A percentile compares a stretch with the other conserved stretches of the same genome.
Conservation (phyloP, 2,888 invertebrate species). For the Trypoxylon attenuatum region DNA sequence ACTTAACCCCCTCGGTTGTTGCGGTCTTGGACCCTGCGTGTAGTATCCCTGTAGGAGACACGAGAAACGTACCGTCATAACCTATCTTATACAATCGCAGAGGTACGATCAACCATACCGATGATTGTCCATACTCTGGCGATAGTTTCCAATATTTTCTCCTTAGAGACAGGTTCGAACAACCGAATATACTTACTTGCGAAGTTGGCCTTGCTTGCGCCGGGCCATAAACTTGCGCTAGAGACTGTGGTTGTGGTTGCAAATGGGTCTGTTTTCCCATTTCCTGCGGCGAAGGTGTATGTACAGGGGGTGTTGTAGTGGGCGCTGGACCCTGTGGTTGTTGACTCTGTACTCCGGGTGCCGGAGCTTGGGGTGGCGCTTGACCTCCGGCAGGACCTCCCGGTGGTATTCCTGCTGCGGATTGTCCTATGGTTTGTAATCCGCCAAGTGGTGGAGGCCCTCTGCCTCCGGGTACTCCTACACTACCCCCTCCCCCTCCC, state of each 20-base stretch:
- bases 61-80: background rate
- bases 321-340: slow-evolving; percentile 67
- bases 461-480: slow-evolving; percentile 70
- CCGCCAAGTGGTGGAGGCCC: slow-evolving; percentile 67
- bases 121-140: background rate
- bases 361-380: slow-evolving; percentile 59
- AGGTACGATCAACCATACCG: too few species aligned
- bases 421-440: slow-evolving; percentile 68
- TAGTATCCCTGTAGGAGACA: slow-evolving; percentile 62
- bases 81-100: too few species aligned
- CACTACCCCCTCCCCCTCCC: slow-evolving; percentile 69
- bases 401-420: slow-evolving; percentile 66
- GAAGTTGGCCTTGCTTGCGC: slow-evolving; percentile 61
- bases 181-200: slow-evolving; percentile 65
- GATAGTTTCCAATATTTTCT: background rate
- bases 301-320: slow-evolving; percentile 67
- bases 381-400: slow-evolving; percentile 64
- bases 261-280: slow-evolving; percentile 71
- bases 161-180: too few species aligned
- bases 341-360: slow-evolving; percentile 66
- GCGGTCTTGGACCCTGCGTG: slow-evolving; percentile 61
- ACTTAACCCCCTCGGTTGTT: slow-evolving; percentile 63
- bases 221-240: slow-evolving; percentile 63
- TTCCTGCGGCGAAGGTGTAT: slow-evolving; percentile 67
- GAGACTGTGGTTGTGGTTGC: slow-evolving; percentile 61